Evolutionary conservation across 1,140 invertebrate genomes (phyloP).

Genomic region (Drosophila neocordata): DNA sequence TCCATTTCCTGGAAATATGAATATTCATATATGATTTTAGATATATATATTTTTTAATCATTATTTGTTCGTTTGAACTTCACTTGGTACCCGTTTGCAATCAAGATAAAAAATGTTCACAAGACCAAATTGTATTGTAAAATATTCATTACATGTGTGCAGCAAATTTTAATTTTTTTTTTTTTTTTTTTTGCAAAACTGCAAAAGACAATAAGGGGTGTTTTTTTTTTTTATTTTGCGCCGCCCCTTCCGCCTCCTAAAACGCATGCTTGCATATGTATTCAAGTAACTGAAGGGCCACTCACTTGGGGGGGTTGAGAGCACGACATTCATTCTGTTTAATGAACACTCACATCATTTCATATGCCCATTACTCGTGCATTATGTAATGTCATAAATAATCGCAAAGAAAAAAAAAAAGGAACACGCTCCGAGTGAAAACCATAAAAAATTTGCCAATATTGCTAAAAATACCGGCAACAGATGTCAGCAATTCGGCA

Average conservation of each 20-base stretch:
- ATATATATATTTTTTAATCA: not conserved
- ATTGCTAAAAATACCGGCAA: slow-evolving; percentile 74
- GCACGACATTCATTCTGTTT: slow-evolving; percentile 78
- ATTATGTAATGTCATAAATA: slow-evolving; percentile 77
- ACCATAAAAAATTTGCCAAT: slow-evolving; percentile 79
- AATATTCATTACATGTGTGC: slow-evolving; percentile 79
- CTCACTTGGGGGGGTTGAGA: slow-evolving; percentile 37
- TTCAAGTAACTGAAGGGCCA: slow-evolving; percentile 12
- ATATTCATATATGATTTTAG: not conserved
- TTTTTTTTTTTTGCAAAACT: slow-evolving; percentile 57
- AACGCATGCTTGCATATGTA: slow-evolving; percentile 9
- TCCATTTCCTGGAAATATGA: too few species aligned
- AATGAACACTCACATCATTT: slow-evolving; percentile 57
- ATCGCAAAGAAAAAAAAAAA: slow-evolving; percentile 38
- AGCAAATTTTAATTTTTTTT: slow-evolving; percentile 76
- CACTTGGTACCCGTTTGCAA: slow-evolving; percentile 36
- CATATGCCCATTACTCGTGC: slow-evolving; percentile 62
- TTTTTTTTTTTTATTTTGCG: slow-evolving; percentile 19
- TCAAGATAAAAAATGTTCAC: slow-evolving; percentile 16
- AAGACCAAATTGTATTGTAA: slow-evolving; percentile 49
- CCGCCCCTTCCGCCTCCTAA: slow-evolving; percentile 30
- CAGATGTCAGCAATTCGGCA: slow-evolving; percentile 69
- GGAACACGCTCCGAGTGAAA: slow-evolving; percentile 60
- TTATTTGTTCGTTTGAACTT: slow-evolving; percentile 23
- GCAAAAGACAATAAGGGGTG: slow-evolving; percentile 61